Base-by-base conservation (phyloP, 30 jellyfish, hydroid and myxozoan species). In the Nemopilema nomurai region DNA sequence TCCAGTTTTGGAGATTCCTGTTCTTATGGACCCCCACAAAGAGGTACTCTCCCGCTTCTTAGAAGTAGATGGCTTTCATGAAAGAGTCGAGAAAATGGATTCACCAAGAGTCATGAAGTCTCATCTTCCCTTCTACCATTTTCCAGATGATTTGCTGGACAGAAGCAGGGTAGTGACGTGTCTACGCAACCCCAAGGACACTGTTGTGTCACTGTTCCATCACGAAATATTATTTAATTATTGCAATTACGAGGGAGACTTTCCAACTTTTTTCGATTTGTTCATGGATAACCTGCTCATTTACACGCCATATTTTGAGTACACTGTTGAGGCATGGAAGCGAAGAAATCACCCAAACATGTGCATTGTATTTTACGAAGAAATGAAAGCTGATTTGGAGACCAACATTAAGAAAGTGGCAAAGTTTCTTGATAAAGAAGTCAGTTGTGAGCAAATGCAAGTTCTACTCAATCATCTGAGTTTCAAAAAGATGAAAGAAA, bases 131-230 rank as follows among this genome's bases (percentile, higher is more conserved):
- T 69, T 21, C 18, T 18, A 13, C 51, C 51, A 21, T 29, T 41
- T 69, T 18, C 79, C 79, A 4, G 51, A 29, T 18, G 51, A 28
- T 13, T 28, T 69, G 4, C 79, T 69, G 13, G 51, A 69, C 49
- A 23, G 24, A 22, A 21, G 79, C 79, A 69, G 33, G 51, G 79
- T 28, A 1, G 79, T 69, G 51, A 69, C 50, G 18, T 69, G 79
- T 28, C 18, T 69, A 1, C 49, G 79, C 17, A 69, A 69, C 24
- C 79, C 79, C 13, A 69, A 69, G 24, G 79, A 69, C 51, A 69
- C 79, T 4, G 4, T 20, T 1, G 79, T 69, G 13, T 69, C 79
- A 7, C 18, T 69, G 1, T 69, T 21, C 51, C 79, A 69, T 28
- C 33, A n/a, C 18, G 7, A 69, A 18, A 69, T 8, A 13, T 18